These are phyloP conservation scores for Hesperophylax magnus DNA, from an alignment of 1,140 invertebrate species.

Conservation along the genomic window DNA sequence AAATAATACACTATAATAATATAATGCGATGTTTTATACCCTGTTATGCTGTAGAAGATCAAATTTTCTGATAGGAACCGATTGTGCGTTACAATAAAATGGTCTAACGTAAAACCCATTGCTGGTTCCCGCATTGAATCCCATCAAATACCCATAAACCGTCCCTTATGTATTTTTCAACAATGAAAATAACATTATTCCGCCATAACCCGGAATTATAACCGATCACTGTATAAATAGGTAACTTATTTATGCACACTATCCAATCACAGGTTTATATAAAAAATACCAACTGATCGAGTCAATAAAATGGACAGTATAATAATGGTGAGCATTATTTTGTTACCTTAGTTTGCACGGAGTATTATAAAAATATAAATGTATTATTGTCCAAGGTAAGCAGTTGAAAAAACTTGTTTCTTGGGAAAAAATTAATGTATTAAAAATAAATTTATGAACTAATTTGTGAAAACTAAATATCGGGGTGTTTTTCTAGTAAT, in stretches of 20 bases:
- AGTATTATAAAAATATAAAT: too few relatives aligned
- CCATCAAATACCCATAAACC: conserved; percentile 54
- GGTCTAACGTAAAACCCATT: conserved; percentile 39
- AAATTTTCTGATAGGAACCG: conserved; percentile 53
- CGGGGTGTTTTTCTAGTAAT: too few relatives aligned
- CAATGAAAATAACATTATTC: conserved; percentile 53
- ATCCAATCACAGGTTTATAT: conserved; percentile 9
- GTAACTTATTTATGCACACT: conserved; percentile 1
- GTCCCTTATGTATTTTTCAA: conserved; percentile 51
- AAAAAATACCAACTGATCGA: background rate
- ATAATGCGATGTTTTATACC: conserved; percentile 40
- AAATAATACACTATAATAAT: conserved; percentile 23
- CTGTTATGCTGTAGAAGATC: conserved; percentile 35
- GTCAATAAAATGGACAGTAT: too few relatives aligned
- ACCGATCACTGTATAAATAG: conserved; percentile 32
- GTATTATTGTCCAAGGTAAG: too few relatives aligned
- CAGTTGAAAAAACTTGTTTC: too few relatives aligned
- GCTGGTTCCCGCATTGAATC: conserved; percentile 32
- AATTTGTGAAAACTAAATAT: too few relatives aligned
- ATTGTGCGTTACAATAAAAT: conserved; percentile 49
- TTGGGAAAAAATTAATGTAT: too few relatives aligned
- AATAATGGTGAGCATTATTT: too few relatives aligned
- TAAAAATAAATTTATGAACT: too few relatives aligned
- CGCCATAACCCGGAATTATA: conserved; percentile 49
- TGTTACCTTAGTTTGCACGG: too few relatives aligned